phyloP scores from a whole-genome alignment of 2,113 vertebrate species.

The Nymphicus hollandicus region DNA sequence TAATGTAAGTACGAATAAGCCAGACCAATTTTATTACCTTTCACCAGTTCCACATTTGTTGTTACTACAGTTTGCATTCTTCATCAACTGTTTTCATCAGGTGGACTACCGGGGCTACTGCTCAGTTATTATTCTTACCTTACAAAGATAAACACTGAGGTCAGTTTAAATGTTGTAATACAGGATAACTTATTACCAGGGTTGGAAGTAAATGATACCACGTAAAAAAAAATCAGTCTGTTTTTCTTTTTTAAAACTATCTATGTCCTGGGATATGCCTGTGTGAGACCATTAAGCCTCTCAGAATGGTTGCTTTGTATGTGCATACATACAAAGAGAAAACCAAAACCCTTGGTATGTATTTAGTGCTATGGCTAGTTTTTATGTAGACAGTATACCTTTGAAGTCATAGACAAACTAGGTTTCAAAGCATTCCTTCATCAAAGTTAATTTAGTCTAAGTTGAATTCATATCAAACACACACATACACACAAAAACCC shows the following conservation, averaged over 20 bases:
- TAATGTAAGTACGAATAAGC: not conserved
- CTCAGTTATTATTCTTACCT: not conserved
- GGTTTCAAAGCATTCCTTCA: not conserved
- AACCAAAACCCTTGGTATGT: not conserved
- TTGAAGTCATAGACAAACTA: not conserved
- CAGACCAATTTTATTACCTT: not conserved
- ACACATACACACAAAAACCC: not conserved
- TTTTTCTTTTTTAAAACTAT: not conserved
- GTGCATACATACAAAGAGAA: not conserved
- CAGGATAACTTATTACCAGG: not conserved
- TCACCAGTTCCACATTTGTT: not conserved
- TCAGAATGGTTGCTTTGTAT: not conserved
- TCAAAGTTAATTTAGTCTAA: not conserved
- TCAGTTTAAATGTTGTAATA: not conserved
- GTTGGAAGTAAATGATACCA: not conserved
- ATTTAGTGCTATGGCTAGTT: not conserved
- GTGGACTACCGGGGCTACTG: not conserved
- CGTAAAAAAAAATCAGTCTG: not conserved
- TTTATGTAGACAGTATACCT: not conserved
- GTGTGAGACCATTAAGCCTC: not conserved
- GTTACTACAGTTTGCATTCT: not conserved
- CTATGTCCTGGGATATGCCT: not conserved
- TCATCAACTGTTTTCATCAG: not conserved
- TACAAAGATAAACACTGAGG: not conserved
- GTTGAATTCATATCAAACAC: not conserved